A percentile compares a stretch with the other conserved stretches of the same genome.
phyloP scores from a whole-genome alignment of 2,113 vertebrate genomes.

The Myotis davidii region DNA sequence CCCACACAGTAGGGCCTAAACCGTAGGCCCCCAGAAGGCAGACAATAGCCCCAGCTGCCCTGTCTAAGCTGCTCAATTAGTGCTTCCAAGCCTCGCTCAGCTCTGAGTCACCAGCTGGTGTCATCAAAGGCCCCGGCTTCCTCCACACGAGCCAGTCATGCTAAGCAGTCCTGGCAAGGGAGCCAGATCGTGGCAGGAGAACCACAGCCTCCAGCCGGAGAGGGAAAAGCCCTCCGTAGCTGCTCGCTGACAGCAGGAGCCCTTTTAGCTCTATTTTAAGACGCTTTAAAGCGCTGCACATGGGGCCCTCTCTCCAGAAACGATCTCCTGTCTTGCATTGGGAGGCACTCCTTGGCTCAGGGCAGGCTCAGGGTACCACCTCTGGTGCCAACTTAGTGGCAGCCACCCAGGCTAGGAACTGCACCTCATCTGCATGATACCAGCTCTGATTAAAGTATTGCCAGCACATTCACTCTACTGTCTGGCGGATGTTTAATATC shows the following conservation, averaged over 20 bases:
- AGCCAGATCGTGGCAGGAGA: neutral
- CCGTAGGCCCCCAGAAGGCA: neutral
- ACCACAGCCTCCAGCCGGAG: neutral
- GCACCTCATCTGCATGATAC: neutral
- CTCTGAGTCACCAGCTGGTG: neutral
- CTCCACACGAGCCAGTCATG: neutral
- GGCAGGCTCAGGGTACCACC: neutral
- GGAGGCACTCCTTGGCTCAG: neutral
- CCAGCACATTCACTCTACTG: neutral
- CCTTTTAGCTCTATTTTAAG: slow-evolving; percentile 1
- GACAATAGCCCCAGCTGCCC: neutral
- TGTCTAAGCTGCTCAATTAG: neutral
- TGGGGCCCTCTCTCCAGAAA: neutral
- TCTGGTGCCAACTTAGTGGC: neutral
- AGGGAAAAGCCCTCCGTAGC: neutral
- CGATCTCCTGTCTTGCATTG: neutral
- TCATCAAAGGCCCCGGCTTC: neutral
- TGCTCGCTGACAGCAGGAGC: neutral
- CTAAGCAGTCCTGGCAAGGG: neutral
- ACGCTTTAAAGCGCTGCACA: neutral
- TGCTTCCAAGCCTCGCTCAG: neutral
- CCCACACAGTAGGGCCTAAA: neutral
- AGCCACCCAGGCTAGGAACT: neutral
- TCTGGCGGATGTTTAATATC: neutral
- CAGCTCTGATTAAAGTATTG: neutral